Conservation (phyloP, 2,113 vertebrate species). For the Drymodes brunneopygia region DNA sequence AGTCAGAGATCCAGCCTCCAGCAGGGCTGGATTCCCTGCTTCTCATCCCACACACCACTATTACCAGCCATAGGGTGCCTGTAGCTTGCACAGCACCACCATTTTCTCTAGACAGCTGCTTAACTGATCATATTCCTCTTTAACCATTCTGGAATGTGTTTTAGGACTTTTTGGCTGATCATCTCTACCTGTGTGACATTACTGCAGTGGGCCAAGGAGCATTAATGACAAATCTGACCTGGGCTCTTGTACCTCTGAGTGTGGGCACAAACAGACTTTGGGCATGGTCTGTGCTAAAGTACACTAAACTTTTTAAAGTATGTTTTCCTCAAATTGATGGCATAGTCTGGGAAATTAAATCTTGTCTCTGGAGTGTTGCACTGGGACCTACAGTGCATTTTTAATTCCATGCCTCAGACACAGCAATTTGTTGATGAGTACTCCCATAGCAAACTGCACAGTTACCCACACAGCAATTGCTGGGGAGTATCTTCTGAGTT, state of each 20-base stretch:
- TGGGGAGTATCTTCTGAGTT: background rate
- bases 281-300: background rate
- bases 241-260: background rate
- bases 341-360: background rate
- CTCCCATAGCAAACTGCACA: background rate
- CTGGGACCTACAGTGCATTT: background rate
- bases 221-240: background rate
- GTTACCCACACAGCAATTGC: background rate
- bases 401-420: background rate
- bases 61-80: background rate
- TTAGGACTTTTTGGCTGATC: background rate
- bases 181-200: background rate
- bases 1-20: background rate
- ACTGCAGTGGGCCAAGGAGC: background rate
- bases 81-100: background rate
- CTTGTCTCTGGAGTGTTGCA: background rate
- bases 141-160: background rate
- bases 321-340: background rate
- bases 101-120: background rate
- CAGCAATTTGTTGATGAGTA: background rate
- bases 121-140: background rate
- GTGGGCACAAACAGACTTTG: background rate
- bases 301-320: background rate
- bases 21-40: background rate
- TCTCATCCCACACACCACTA: rapidly evolving